Evolutionary conservation across 2,888 invertebrate genomes (phyloP), one percentile per base, ranked within the genome.

Genomic region (Agonopterix arenella): DNA sequence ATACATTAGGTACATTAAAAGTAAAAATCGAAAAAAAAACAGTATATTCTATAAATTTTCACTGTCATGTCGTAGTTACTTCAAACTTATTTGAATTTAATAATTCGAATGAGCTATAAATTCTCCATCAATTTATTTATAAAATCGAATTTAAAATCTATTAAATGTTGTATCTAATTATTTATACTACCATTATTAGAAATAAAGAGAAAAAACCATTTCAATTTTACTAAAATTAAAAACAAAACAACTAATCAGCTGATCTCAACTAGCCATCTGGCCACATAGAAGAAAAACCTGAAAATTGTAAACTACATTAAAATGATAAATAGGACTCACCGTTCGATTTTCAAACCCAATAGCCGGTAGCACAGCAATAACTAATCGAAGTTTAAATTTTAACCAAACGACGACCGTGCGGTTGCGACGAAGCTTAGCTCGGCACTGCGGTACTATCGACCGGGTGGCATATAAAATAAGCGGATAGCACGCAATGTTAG

Each of bases 391-490:
- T 28, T 45, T 28, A 10, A 44, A 28, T 7, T 28, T 28, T 28
- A 28, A 28, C 28, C 28, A 28, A 40, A 42, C n/a, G 10, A 11
- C 38, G 58, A 53, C 67, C 79, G 81, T 78, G 76, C 66, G 68
- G 51, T 55, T 63, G 53, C 64, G 59, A 48, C 63, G 76, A 68
- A 63, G 70, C 58, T 62, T 57, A 57, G 64, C 58, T 59, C 71
- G 62, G 77, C 80, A 86, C 85, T 88, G 86, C 86, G 82, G 78
- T 68, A 76, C 51, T 86, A 85, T 86, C 85, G 85, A 86, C 84
- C 84, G 68, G 58, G 46, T 57, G 64, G 60, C 69, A 63, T 61
- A 73, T 70, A 66, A 74, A 75, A 75, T 75, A 72, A 67, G 68
- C 72, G 66, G 61, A 65, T 62, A 69, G 66, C 86, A 86, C 84